Percentiles rank a stretch among this genome's conserved stretches.
phyloP scores from a whole-genome alignment of 2,888 invertebrate species.

The Pantelozetes paolii region DNA sequence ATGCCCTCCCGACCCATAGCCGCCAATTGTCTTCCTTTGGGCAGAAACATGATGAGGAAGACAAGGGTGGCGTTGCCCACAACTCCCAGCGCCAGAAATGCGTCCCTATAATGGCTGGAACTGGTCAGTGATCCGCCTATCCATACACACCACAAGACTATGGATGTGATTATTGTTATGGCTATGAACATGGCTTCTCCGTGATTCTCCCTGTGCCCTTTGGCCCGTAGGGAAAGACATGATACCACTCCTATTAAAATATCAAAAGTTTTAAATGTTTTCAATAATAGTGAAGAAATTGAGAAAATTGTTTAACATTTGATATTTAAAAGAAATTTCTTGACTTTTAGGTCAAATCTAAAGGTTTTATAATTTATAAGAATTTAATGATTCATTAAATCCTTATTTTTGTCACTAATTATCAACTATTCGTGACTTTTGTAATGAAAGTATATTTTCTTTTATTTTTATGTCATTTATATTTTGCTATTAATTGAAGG shows the following conservation, averaged over 20 bases:
- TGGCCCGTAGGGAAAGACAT: conserved; percentile 68
- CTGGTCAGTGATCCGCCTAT: conserved; percentile 63
- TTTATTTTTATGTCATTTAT: too few relatives aligned
- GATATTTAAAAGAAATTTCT: too few relatives aligned
- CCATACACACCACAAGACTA: conserved; percentile 77
- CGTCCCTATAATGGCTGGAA: conserved; percentile 52
- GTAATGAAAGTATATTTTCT: too few relatives aligned
- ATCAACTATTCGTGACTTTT: too few relatives aligned
- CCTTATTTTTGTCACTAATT: too few relatives aligned
- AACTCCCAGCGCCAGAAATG: conserved; percentile 83
- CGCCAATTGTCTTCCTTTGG: conserved; percentile 81
- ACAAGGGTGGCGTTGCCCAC: conserved; percentile 77
- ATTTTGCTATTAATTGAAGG: too few relatives aligned
- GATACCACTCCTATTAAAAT: conserved; percentile 27
- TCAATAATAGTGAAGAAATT: too few relatives aligned
- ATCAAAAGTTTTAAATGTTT: too few relatives aligned
- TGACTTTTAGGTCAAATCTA: too few relatives aligned
- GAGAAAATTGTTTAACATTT: too few relatives aligned
- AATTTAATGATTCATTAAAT: too few relatives aligned
- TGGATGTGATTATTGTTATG: conserved; percentile 74
- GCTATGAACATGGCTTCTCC: conserved; percentile 89
- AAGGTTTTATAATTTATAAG: too few relatives aligned
- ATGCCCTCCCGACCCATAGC: conserved; percentile 81
- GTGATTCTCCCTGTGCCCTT: conserved; percentile 84
- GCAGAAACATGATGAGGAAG: conserved; percentile 86